Conservation (phyloP, 2,888 invertebrate species). For the Apantesis nais region DNA sequence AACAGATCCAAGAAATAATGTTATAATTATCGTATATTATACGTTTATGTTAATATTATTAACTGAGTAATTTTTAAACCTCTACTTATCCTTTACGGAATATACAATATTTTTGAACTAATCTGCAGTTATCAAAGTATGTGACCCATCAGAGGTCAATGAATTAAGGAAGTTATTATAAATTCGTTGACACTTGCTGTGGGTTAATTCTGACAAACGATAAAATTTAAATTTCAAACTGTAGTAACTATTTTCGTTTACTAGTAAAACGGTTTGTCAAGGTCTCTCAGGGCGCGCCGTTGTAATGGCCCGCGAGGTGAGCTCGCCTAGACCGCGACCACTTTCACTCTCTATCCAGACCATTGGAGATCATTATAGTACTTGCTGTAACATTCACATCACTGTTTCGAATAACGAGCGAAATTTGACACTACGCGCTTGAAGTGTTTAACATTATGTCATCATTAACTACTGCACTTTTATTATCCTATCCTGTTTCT, state of each 20-base stretch:
- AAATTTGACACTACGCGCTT: constrained; percentile 39
- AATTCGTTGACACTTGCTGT: constrained; percentile 10
- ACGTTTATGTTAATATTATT: neutral
- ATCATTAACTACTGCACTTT: constrained; percentile 38
- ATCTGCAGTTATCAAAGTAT: constrained; percentile 27
- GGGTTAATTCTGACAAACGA: constrained; percentile 16
- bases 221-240: constrained; percentile 15
- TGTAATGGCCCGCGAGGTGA: constrained; percentile 49
- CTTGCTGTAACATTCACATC: constrained; percentile 44
- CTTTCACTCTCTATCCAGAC: constrained; percentile 75
- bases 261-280: constrained; percentile 47
- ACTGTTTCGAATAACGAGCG: constrained; percentile 41
- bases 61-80: neutral
- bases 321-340: constrained; percentile 68
- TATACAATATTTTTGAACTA: constrained; percentile 3
- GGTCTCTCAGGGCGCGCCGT: constrained; percentile 52
- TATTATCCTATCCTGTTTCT: constrained; percentile 35
- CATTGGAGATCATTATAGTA: constrained; percentile 57
- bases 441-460: constrained; percentile 35
- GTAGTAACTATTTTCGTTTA: constrained; percentile 36
- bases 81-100: neutral
- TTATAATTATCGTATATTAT: neutral
- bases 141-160: constrained; percentile 19
- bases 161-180: constrained; percentile 18
- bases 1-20: neutral